A percentile compares a stretch with the other conserved stretches of the same genome.
These are phyloP conservation scores for Galagoides demidoff DNA, from an alignment of 2,797 vertebrate species.

Conservation along the genomic window DNA sequence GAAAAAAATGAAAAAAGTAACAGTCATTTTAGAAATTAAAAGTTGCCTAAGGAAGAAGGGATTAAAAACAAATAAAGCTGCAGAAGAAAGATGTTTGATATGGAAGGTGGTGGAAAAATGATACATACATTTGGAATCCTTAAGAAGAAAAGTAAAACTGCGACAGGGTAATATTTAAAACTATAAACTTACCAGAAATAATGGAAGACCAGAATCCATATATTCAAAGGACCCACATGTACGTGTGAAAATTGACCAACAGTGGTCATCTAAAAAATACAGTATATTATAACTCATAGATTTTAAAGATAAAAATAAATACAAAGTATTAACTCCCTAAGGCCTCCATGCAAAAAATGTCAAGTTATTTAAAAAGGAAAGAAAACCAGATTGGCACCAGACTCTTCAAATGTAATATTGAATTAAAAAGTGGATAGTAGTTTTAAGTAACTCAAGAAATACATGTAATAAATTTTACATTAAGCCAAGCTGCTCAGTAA, in stretches of 20 bases:
- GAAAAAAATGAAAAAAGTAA: constrained; percentile 29
- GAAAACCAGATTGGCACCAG: constrained; percentile 11
- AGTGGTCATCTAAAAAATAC: neutral
- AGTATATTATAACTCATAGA: neutral
- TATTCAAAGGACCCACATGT: neutral
- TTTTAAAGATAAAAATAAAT: constrained; percentile 3
- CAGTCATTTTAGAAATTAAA: constrained; percentile 10
- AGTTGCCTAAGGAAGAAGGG: neutral
- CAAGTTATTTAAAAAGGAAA: constrained; percentile 9
- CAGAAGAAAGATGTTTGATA: neutral
- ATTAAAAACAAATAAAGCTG: neutral
- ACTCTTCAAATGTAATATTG: neutral
- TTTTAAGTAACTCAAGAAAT: constrained; percentile 43
- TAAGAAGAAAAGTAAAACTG: neutral
- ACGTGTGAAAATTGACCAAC: neutral
- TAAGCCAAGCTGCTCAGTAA: neutral
- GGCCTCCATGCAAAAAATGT: neutral
- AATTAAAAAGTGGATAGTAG: neutral
- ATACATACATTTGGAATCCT: neutral
- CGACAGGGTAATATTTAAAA: neutral
- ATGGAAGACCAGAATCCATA: neutral
- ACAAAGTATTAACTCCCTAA: neutral
- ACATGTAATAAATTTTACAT: neutral
- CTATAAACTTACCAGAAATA: neutral
- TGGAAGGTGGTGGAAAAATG: neutral